Percentiles rank a stretch among this genome's conserved stretches.
phyloP scores from a whole-genome alignment of 2,888 invertebrate species.

The Drosophila sordidula region DNA sequence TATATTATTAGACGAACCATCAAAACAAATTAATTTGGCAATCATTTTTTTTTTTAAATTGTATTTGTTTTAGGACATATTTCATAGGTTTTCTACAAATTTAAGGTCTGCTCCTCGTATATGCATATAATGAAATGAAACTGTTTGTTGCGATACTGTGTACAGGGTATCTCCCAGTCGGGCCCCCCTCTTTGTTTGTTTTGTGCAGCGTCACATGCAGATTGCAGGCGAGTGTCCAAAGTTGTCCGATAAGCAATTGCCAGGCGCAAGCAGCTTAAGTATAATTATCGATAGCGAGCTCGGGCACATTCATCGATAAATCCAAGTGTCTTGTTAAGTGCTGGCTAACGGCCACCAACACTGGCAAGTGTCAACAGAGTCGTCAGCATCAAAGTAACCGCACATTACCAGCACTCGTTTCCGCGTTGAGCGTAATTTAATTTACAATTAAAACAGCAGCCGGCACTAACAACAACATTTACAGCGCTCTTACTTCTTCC shows the following conservation, averaged over 20 bases:
- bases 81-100: no score
- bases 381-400: constrained; percentile 41
- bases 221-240: constrained; percentile 42
- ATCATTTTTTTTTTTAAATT: no score
- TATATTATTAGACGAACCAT: no score
- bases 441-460: constrained; percentile 65
- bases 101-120: no score
- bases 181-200: background rate
- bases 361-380: constrained; percentile 37
- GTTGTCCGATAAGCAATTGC: constrained; percentile 29
- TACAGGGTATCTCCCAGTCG: background rate
- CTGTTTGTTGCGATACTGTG: background rate
- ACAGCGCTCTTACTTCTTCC: constrained; percentile 46
- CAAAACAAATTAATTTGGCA: no score
- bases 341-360: constrained; percentile 8
- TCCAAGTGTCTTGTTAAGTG: constrained; percentile 3
- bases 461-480: constrained; percentile 28
- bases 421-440: constrained; percentile 69
- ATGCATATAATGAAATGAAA: background rate
- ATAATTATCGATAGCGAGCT: constrained; percentile 29
- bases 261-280: constrained; percentile 21
- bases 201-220: constrained; percentile 14
- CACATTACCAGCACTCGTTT: constrained; percentile 45
- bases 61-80: no score
- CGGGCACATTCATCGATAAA: constrained; percentile 21